Evolutionary conservation across 30 jellyfish, hydroid and myxozoan genomes (phyloP).

Genomic region (Cassiopea andromeda): DNA sequence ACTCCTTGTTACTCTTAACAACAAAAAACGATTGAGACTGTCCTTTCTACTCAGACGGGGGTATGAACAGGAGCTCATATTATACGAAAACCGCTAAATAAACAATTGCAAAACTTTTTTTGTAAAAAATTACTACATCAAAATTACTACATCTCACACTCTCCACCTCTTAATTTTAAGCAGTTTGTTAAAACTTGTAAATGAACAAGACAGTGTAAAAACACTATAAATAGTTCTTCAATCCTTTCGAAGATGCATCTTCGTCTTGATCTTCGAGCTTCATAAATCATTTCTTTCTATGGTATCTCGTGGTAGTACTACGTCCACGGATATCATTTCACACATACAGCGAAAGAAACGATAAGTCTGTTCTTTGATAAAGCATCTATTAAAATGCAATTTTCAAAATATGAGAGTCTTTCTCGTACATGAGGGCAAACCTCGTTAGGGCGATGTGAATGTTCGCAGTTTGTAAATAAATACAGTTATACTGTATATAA

Average conservation of each 20-base stretch:
- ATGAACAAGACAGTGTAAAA: no score
- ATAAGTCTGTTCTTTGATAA: background rate
- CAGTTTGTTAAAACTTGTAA: background rate
- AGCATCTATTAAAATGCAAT: background rate
- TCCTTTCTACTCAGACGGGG: no score
- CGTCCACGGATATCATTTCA: slow-evolving; percentile 22
- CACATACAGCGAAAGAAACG: background rate
- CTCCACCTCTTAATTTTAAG: background rate
- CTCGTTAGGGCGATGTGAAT: background rate
- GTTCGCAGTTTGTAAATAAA: background rate
- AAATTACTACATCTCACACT: background rate
- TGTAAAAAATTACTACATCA: no score
- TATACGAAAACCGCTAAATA: no score
- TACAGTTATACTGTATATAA: no score
- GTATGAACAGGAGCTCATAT: no score
- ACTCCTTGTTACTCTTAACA: no score
- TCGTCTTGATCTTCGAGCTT: background rate
- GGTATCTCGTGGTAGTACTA: slow-evolving; percentile 14
- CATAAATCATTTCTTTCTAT: background rate
- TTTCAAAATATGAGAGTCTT: background rate
- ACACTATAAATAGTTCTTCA: background rate
- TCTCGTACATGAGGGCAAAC: background rate
- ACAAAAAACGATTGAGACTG: no score
- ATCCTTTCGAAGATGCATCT: background rate
- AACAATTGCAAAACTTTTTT: no score